Conservation (phyloP, 2,888 invertebrate species). For the Cheiracanthium punctorium region DNA sequence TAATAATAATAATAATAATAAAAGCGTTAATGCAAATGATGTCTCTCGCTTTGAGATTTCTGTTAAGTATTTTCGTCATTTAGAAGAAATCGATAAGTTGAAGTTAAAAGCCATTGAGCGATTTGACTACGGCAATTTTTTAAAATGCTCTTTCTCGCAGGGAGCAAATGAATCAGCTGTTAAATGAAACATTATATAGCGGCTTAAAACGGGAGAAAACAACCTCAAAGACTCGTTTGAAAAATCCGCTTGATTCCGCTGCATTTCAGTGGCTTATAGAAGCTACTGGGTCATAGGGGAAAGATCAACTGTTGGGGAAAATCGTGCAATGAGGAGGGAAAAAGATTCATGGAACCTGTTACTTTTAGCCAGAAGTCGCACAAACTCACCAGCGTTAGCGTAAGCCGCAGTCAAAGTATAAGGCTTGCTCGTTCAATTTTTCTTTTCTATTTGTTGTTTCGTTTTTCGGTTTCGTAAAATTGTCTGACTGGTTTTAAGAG, state of each 20-base stretch:
- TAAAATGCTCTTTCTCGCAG: too few species aligned
- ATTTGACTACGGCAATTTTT: too few species aligned
- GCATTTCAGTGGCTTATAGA: neutral
- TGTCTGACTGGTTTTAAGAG: constrained; percentile 39
- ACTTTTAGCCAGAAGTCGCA: neutral
- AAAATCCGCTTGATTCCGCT: neutral
- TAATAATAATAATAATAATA: too few species aligned
- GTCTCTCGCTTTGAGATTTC: too few species aligned
- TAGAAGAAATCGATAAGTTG: too few species aligned
- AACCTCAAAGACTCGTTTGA: neutral
- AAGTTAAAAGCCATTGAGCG: too few species aligned
- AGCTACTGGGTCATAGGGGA: constrained; percentile 23
- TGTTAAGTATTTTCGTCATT: too few species aligned
- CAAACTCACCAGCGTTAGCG: constrained; percentile 18
- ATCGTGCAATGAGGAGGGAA: neutral
- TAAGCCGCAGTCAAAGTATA: constrained; percentile 24
- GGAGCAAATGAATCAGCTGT: too few species aligned
- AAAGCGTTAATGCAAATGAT: too few species aligned
- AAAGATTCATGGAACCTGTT: constrained; percentile 44
- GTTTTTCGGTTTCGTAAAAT: constrained; percentile 41
- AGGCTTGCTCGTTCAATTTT: neutral
- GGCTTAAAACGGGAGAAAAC: neutral
- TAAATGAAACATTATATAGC: too few species aligned
- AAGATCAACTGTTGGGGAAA: constrained; percentile 34
- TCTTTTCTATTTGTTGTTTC: neutral